These are phyloP conservation scores for Actias luna DNA, from an alignment of 2,888 invertebrate genomes.

Conservation along the genomic window DNA sequence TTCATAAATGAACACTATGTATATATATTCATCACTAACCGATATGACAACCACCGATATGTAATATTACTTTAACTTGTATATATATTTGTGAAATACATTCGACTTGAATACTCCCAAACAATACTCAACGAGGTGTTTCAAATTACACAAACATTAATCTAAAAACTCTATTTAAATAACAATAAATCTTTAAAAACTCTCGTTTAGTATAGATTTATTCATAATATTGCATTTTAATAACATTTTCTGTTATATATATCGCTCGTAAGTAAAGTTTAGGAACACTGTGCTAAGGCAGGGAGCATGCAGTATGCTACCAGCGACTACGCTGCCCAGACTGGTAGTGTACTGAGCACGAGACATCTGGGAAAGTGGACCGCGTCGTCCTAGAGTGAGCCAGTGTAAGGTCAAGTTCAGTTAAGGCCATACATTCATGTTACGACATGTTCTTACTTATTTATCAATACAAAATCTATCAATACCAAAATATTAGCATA, in stretches of 20 bases:
- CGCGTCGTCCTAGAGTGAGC: slow-evolving; percentile 44
- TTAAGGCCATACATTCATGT: slow-evolving; percentile 37
- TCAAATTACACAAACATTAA: not conserved
- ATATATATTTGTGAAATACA: not conserved
- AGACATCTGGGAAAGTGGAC: slow-evolving; percentile 53
- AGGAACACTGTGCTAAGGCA: slow-evolving; percentile 9
- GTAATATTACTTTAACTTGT: not conserved
- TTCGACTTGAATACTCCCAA: not conserved
- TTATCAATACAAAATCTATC: not conserved
- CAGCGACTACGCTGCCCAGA: slow-evolving; percentile 30
- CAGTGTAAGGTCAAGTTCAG: slow-evolving; percentile 73
- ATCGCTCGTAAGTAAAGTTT: slow-evolving; percentile 4
- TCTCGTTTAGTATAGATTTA: not conserved
- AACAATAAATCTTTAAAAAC: not conserved
- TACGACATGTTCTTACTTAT: slow-evolving; percentile 7
- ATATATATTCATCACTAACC: slow-evolving; percentile 1
- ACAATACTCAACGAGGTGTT: not conserved
- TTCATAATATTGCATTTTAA: not conserved
- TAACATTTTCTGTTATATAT: not conserved
- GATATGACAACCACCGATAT: not conserved
- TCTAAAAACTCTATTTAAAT: not conserved
- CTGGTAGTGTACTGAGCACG: slow-evolving; percentile 24
- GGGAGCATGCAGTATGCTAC: slow-evolving; percentile 27
- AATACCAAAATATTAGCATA: too few relatives aligned
- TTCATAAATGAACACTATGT: not conserved